Conservation (phyloP, 2,797 vertebrate species). For the Sylvia borin region DNA sequence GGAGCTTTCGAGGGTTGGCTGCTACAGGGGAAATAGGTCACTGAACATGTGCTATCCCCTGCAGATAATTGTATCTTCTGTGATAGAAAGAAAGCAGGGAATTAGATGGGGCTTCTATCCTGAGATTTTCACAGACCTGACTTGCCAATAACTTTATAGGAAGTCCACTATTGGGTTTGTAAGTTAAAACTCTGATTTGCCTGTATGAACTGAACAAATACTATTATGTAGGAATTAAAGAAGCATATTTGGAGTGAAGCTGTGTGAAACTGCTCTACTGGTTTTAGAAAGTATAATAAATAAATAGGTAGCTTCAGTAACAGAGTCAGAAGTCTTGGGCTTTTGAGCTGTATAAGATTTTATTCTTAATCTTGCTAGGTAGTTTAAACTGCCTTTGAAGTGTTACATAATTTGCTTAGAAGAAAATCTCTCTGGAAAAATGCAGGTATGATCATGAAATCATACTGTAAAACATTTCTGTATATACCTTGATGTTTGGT, state of each 20-base stretch:
- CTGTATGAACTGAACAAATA: neutral
- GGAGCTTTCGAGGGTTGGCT: neutral
- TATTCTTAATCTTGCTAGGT: neutral
- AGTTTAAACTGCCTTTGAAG: neutral
- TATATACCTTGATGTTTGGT: neutral
- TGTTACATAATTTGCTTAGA: neutral
- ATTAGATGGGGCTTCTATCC: neutral
- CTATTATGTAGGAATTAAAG: neutral
- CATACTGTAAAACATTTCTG: neutral
- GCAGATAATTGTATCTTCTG: neutral
- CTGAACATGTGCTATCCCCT: neutral
- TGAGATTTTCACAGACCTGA: neutral
- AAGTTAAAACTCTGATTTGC: neutral
- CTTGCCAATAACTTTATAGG: neutral
- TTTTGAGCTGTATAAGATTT: neutral
- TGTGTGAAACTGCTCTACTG: neutral
- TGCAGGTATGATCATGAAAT: neutral
- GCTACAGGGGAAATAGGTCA: neutral
- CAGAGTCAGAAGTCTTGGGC: neutral
- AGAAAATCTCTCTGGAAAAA: neutral
- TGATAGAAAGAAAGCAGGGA: neutral
- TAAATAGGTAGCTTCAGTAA: neutral
- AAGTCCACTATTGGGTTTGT: neutral
- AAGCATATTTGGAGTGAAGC: neutral
- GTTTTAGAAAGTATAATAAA: neutral